Evolutionary conservation across 1,140 invertebrate species (phyloP).

Genomic region (Nasonia giraulti): DNA sequence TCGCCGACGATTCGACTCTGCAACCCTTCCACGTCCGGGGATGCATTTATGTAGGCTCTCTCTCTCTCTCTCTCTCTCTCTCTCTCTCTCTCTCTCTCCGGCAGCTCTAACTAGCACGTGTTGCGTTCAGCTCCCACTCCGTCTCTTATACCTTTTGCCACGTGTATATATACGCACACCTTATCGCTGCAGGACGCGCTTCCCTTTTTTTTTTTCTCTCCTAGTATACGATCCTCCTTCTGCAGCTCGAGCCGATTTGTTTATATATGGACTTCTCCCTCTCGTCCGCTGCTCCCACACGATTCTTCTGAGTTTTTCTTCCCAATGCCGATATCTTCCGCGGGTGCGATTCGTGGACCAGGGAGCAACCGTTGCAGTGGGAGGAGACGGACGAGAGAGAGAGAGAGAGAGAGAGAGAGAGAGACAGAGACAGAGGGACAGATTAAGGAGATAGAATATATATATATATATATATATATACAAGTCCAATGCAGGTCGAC

Average conservation of each 20-base stretch:
- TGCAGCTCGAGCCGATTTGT: background rate
- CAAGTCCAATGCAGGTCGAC: background rate
- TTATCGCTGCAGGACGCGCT: no score
- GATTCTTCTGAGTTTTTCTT: background rate
- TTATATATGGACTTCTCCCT: background rate
- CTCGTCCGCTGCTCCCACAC: background rate
- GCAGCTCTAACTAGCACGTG: background rate
- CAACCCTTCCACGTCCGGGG: constrained; percentile 53
- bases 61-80: no score
- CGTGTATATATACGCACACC: background rate
- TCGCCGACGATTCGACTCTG: constrained; percentile 42
- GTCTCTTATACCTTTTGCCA: background rate
- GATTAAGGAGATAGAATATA: no score
- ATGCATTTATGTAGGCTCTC: constrained; percentile 51
- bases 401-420: no score
- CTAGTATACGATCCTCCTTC: background rate
- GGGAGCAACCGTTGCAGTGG: background rate
- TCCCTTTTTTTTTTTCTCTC: no score
- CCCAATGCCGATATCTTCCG: background rate
- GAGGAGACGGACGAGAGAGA: constrained; percentile 2
- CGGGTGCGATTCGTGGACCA: background rate
- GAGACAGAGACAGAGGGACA: no score
- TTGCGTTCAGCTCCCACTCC: background rate
- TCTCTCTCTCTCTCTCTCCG: background rate
- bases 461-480: no score